Percentiles rank a stretch among this genome's conserved stretches.
phyloP scores from a whole-genome alignment of 2,113 vertebrate genomes.

The Baryphthengus martii region DNA sequence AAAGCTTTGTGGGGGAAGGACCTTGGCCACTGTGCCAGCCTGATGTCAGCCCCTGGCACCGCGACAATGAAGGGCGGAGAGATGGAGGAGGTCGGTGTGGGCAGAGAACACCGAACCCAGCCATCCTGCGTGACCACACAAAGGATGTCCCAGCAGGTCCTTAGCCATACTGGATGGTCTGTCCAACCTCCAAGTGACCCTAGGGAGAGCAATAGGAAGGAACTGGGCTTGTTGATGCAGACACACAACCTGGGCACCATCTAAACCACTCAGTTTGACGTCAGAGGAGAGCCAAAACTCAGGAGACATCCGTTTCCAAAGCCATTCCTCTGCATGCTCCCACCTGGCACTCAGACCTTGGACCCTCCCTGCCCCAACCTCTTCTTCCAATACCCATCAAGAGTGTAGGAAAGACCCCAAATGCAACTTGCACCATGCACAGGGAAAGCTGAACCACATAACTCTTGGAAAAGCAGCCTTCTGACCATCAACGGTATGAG shows the following conservation, averaged over 20 bases:
- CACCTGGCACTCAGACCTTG: not conserved
- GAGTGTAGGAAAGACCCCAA: not conserved
- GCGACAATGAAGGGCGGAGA: not conserved
- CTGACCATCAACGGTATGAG: not conserved
- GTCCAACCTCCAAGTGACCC: not conserved
- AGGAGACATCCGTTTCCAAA: not conserved
- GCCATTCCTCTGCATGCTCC: not conserved
- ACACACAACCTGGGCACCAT: not conserved
- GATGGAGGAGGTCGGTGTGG: not conserved
- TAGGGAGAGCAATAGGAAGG: not conserved
- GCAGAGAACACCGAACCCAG: not conserved
- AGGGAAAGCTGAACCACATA: not conserved
- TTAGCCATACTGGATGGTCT: not conserved
- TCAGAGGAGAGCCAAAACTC: not conserved
- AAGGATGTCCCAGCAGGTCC: not conserved
- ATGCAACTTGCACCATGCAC: not conserved
- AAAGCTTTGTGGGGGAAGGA: not conserved
- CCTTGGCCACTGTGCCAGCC: not conserved
- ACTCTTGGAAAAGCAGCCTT: not conserved
- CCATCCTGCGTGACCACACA: fast-evolving
- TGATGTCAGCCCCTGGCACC: not conserved
- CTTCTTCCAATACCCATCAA: not conserved
- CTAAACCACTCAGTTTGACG: not conserved
- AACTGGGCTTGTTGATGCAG: not conserved
- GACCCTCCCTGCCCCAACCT: not conserved